These are phyloP conservation scores for Madoqua kirkii DNA, from an alignment of 2,113 vertebrate genomes.

Conservation along the genomic window DNA sequence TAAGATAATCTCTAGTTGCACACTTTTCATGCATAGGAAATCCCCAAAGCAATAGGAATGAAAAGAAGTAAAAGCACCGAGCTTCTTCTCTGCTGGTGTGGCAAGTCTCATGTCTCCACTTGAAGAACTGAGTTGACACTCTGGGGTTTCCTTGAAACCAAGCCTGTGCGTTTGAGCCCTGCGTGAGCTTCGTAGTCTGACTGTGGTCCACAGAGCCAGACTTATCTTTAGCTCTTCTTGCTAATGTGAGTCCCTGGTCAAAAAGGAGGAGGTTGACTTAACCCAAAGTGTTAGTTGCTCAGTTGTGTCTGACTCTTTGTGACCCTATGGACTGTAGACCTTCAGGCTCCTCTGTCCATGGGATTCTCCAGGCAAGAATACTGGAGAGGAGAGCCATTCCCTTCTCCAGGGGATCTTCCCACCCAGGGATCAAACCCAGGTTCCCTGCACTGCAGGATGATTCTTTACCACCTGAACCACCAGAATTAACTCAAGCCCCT, in stretches of 20 bases:
- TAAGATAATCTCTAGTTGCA: neutral
- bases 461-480: neutral
- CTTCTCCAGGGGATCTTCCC: neutral
- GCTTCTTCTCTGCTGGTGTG: neutral
- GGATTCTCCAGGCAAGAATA: neutral
- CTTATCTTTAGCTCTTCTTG: neutral
- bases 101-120: neutral
- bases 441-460: neutral
- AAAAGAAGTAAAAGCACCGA: rapidly evolving
- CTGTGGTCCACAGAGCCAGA: neutral
- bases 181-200: too few species aligned
- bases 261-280: neutral
- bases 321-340: neutral
- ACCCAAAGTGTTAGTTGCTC: neutral
- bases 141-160: neutral
- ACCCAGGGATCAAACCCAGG: neutral
- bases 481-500: neutral
- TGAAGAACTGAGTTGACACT: neutral
- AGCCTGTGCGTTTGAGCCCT: neutral
- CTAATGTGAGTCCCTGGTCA: neutral
- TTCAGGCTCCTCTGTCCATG: neutral
- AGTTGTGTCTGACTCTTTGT: neutral
- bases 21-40: neutral
- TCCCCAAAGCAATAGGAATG: neutral
- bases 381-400: neutral